These are phyloP conservation scores for Callospermophilus lateralis DNA, from an alignment of 2,113 vertebrate species.

Conservation along the genomic window DNA sequence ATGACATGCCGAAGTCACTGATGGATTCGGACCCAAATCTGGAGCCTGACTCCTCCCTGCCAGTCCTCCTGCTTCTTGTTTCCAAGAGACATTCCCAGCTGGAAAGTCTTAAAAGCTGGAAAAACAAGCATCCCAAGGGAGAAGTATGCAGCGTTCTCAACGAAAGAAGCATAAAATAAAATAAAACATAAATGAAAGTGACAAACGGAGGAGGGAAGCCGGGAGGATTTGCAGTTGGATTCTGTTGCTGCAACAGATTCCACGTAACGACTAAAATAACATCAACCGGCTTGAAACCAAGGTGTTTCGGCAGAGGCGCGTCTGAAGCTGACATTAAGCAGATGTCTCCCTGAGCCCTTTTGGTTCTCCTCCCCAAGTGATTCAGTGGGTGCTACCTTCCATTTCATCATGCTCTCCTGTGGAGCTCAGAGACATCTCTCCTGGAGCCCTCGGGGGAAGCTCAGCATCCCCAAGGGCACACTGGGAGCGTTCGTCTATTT, in stretches of 20 bases:
- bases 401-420: neutral
- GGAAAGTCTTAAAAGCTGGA: slow-evolving; percentile 70
- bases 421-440: neutral
- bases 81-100: slow-evolving; percentile 69
- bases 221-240: slow-evolving; percentile 65
- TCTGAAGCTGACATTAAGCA: slow-evolving; percentile 38
- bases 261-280: slow-evolving; percentile 61
- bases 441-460: neutral
- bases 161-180: slow-evolving; percentile 70
- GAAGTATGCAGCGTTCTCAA: slow-evolving; percentile 72
- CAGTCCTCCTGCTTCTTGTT: slow-evolving; percentile 32
- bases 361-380: neutral
- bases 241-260: slow-evolving; percentile 25
- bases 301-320: slow-evolving; percentile 35
- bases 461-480: neutral
- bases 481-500: neutral
- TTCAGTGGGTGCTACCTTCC: neutral
- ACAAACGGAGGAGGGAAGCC: neutral
- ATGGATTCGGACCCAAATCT: neutral
- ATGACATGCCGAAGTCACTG: neutral
- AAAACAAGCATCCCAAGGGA: slow-evolving; percentile 58
- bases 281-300: slow-evolving; percentile 66
- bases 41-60: slow-evolving; percentile 7
- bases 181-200: slow-evolving; percentile 53
- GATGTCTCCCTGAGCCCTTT: neutral